Conservation (phyloP, 1,140 invertebrate species). For the Diprion similis region DNA sequence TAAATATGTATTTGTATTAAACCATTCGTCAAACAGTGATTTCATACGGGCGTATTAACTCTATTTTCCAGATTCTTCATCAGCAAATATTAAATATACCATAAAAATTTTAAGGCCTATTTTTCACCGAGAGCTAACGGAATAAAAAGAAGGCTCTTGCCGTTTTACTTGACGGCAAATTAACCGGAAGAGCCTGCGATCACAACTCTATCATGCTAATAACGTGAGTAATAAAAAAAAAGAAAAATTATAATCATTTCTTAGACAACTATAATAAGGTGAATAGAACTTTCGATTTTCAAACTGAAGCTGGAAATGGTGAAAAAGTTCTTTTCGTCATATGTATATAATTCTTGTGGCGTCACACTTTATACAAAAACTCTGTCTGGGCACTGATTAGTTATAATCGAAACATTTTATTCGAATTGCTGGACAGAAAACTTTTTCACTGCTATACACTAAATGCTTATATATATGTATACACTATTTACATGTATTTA, state of each 20-base stretch:
- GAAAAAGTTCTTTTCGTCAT: no score
- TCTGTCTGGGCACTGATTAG: no score
- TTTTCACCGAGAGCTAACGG: not conserved
- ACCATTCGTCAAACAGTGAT: not conserved
- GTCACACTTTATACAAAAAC: no score
- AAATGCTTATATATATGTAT: no score
- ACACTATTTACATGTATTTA: no score
- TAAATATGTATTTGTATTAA: no score
- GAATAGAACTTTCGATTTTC: no score
- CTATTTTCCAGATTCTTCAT: slow-evolving; percentile 2
- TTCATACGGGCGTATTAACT: not conserved
- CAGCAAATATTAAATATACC: not conserved
- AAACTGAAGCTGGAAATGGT: no score
- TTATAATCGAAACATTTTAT: no score
- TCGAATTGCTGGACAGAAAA: no score
- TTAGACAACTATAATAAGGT: not conserved
- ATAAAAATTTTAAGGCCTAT: not conserved
- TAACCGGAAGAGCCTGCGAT: not conserved
- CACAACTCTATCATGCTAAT: not conserved
- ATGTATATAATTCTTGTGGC: no score
- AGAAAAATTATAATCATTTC: not conserved
- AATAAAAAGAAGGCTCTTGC: not conserved
- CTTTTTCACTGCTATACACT: no score
- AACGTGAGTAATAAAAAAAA: not conserved
- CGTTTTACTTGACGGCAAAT: not conserved